These are phyloP conservation scores for Paelopatides confundens DNA, from an alignment of 53 echinoderm and acorn worm genomes.

Conservation along the genomic window DNA sequence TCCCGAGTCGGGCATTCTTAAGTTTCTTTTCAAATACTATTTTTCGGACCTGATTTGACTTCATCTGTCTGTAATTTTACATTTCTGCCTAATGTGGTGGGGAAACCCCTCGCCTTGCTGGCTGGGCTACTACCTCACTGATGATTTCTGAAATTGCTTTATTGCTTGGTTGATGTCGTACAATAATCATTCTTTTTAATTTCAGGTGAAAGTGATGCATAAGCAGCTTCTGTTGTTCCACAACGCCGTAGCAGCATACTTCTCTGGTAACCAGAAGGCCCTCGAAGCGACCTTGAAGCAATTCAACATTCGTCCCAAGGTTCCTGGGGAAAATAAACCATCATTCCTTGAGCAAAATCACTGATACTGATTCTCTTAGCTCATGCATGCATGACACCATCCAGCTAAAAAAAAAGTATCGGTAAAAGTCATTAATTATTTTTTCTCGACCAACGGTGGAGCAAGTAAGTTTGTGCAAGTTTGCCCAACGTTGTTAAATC, in stretches of 20 bases:
- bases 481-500: background rate
- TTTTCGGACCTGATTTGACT: too few species aligned
- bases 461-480: background rate
- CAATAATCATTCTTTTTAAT: background rate
- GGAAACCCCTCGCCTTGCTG: too few species aligned
- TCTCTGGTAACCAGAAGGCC: slow-evolving; percentile 95
- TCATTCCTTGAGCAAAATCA: slow-evolving; percentile 90
- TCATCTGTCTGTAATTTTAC: too few species aligned
- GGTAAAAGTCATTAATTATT: background rate
- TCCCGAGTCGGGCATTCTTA: too few species aligned
- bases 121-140: background rate
- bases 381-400: background rate
- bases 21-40: too few species aligned
- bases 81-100: too few species aligned
- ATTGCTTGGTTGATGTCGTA: too few species aligned
- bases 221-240: slow-evolving; percentile 98
- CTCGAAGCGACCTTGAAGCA: slow-evolving; percentile 94
- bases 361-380: slow-evolving; percentile 5
- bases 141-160: background rate
- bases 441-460: background rate
- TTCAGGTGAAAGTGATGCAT: slow-evolving; percentile 99
- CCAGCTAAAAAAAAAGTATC: background rate
- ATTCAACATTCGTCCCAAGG: slow-evolving; percentile 95
- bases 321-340: slow-evolving; percentile 84
- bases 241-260: slow-evolving; percentile 97